Conservation (phyloP, 1,140 invertebrate genomes). For the Nylanderia fulva region DNA sequence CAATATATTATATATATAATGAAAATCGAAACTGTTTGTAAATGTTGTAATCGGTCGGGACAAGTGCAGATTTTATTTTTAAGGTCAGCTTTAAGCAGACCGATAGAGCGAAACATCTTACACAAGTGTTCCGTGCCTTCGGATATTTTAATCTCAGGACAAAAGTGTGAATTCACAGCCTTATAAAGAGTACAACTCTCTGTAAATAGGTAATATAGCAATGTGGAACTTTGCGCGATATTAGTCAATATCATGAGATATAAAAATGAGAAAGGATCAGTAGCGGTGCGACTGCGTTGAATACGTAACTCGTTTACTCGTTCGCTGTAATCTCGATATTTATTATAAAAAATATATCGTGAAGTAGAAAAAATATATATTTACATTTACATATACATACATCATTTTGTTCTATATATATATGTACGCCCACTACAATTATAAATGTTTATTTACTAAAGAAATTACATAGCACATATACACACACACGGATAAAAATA, state of each 20-base stretch:
- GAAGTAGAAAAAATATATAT: conserved; percentile 21
- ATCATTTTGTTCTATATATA: neutral
- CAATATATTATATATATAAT: conserved; percentile 8
- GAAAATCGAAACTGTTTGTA: conserved; percentile 26
- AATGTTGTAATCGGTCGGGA: conserved; percentile 9
- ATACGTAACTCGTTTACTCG: conserved; percentile 72
- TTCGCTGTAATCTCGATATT: conserved; percentile 71
- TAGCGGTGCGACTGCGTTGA: conserved; percentile 1
- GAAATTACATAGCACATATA: conserved; percentile 18
- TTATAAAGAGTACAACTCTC: conserved; percentile 39
- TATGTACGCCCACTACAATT: conserved; percentile 11
- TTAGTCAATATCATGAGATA: conserved; percentile 9
- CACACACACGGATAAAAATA: conserved; percentile 34
- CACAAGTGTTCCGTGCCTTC: conserved; percentile 22
- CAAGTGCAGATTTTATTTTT: conserved; percentile 16
- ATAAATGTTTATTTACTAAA: conserved; percentile 33
- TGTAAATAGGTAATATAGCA: conserved; percentile 22
- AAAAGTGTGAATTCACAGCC: conserved; percentile 9
- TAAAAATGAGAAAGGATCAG: neutral
- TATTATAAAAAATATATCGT: conserved; percentile 50
- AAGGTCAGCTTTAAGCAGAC: conserved; percentile 8
- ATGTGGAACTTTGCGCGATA: neutral
- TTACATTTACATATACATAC: conserved; percentile 52
- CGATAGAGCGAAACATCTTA: conserved; percentile 45
- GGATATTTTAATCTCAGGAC: conserved; percentile 21